Percentiles rank a stretch among this genome's conserved stretches.
phyloP scores from a whole-genome alignment of 30 jellyfish, hydroid and myxozoan genomes.

The Hydra vulgaris region DNA sequence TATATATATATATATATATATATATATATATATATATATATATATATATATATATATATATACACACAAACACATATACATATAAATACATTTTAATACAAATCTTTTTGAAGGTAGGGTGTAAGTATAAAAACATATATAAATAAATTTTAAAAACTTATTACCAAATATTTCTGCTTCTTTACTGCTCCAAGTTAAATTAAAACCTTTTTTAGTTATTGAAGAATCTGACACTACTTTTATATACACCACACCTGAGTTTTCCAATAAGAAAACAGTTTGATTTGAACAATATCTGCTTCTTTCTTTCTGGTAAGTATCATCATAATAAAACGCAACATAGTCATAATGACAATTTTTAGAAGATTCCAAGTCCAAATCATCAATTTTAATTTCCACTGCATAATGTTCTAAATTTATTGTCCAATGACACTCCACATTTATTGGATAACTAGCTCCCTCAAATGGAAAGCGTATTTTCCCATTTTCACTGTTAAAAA shows the following conservation, averaged over 20 bases:
- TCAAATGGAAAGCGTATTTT: constrained; percentile 8
- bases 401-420: constrained; percentile 64
- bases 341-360: constrained; percentile 54
- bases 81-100: too few relatives aligned
- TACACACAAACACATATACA: too few relatives aligned
- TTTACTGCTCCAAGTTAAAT: constrained; percentile 52
- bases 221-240: constrained; percentile 52
- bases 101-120: too few relatives aligned
- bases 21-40: too few relatives aligned
- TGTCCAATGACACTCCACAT: constrained; percentile 62
- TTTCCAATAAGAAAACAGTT: not conserved
- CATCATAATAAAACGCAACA: constrained; percentile 60
- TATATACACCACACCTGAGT: constrained; percentile 35
- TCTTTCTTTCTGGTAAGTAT: constrained; percentile 24
- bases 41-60: too few relatives aligned
- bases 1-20: too few relatives aligned
- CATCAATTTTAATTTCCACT: constrained; percentile 35
- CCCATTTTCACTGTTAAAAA: not conserved
- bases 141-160: not conserved
- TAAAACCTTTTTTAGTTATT: constrained; percentile 46
- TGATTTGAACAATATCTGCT: not conserved
- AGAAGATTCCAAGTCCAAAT: constrained; percentile 57
- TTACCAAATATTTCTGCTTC: constrained; percentile 56
- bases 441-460: constrained; percentile 50
- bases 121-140: too few relatives aligned